Base-by-base conservation (phyloP, 2,113 vertebrate genomes). In the Corapipo altera region DNA sequence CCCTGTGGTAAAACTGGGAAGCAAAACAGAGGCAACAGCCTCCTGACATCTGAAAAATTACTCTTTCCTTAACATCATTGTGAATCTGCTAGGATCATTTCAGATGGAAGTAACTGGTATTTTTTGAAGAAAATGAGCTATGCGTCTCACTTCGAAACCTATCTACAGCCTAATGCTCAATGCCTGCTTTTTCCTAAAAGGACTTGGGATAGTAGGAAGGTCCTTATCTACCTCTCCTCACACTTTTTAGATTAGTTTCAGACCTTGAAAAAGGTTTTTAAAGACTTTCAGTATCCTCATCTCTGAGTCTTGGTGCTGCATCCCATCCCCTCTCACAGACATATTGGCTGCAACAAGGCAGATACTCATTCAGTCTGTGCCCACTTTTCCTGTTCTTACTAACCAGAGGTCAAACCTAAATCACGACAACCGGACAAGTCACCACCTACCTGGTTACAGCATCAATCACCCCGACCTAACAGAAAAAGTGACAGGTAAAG, bases 331-430 rank as follows among this genome's bases (percentile, higher is more conserved):
- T 52, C 27, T 20, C 7, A 1, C 26, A 59, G 35, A 54, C 41
- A 48, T 8, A 46, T 0, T 30, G 85, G 32, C 46, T 78, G 49
- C 52, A 75, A 71, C 12, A 77, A 43, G 51, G 32, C 52, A 71
- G 58, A 89, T 2, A 41, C 4, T 6, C 7, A 0, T 12, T 35
- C 78, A 58, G 9, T 6, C 33, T 41, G 75, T 8, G 16, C 35
- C 49, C 41, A 33, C 35, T 69, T 59, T 55, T 48, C 28, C 44
- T 2, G 0, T 39, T 75, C 71, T 86, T 80, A 33, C 57, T 83
- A 87, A 69, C 33, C 30, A 89, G 30, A 48, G 27, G 83, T 89
- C 90, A 88, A 90, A 91, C 35, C 30, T 49, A 72, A 73, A 89
- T 32, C 80, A 91, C 8, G 11, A 75, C 62, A 83, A 49, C n/a